Evolutionary conservation across 2,888 invertebrate genomes (phyloP).

Genomic region (Frankliniella fusca): DNA sequence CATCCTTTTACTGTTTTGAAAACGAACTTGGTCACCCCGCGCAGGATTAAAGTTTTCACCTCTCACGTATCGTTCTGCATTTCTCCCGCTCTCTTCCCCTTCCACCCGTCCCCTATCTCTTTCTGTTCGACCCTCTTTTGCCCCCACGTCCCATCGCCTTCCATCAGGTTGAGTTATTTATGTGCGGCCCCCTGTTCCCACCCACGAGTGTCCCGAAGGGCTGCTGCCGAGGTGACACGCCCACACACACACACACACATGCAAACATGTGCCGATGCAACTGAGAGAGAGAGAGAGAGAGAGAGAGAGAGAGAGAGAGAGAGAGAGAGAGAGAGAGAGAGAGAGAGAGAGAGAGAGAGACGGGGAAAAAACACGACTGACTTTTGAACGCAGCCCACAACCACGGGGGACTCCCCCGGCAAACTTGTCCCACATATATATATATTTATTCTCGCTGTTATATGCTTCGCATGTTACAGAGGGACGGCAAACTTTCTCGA

Average conservation of each 20-base stretch:
- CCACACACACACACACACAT: neutral
- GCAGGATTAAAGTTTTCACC: neutral
- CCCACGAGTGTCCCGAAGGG: neutral
- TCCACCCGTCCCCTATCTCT: neutral
- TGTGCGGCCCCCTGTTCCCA: neutral
- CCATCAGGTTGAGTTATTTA: constrained; percentile 23
- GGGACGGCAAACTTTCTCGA: no score
- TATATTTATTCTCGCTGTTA: no score
- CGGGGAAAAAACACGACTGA: neutral
- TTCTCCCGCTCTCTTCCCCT: neutral
- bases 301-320: constrained; percentile 11
- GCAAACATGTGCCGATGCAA: neutral
- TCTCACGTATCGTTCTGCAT: neutral
- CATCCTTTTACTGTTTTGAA: no score
- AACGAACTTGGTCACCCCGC: no score
- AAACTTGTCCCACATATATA: no score
- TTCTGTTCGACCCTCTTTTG: neutral
- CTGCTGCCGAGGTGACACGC: neutral
- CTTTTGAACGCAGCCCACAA: no score
- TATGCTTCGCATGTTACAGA: no score
- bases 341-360: neutral
- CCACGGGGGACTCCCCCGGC: no score
- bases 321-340: constrained; percentile 8
- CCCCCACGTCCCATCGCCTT: neutral
- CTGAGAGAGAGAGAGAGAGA: neutral